Evolutionary conservation across 2,113 vertebrate genomes (phyloP).

Genomic region (Scytalopus superciliaris): DNA sequence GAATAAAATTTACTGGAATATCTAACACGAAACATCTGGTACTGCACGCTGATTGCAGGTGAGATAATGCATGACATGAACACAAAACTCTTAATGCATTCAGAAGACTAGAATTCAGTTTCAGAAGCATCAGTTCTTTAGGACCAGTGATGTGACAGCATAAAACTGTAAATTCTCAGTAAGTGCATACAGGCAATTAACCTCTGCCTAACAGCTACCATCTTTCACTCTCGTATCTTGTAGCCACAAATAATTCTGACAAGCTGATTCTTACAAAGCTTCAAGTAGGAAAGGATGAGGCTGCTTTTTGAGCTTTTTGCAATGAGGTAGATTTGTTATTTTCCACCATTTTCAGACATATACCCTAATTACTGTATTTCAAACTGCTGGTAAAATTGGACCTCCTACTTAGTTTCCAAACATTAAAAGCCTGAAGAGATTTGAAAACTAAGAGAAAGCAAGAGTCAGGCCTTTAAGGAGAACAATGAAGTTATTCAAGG

Average conservation of each 20-base stretch:
- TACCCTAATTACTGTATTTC: not conserved
- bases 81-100: not conserved
- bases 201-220: not conserved
- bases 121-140: not conserved
- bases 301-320: not conserved
- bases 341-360: not conserved
- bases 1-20: not conserved
- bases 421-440: slow-evolving; percentile 3
- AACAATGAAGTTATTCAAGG: not conserved
- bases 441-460: slow-evolving; percentile 15
- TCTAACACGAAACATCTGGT: not conserved
- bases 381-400: not conserved
- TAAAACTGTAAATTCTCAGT: slow-evolving; percentile 17
- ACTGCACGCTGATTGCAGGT: not conserved
- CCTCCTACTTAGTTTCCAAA: slow-evolving; percentile 16
- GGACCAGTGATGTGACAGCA: not conserved
- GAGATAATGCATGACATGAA: not conserved
- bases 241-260: slow-evolving; percentile 6
- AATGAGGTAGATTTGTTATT: not conserved
- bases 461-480: not conserved
- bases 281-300: not conserved
- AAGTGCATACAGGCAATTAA: slow-evolving; percentile 18
- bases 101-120: not conserved
- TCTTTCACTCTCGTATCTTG: not conserved
- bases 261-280: slow-evolving; percentile 5